phyloP scores from a whole-genome alignment of 2,113 vertebrate genomes.

The Gymnobelideus leadbeateri region DNA sequence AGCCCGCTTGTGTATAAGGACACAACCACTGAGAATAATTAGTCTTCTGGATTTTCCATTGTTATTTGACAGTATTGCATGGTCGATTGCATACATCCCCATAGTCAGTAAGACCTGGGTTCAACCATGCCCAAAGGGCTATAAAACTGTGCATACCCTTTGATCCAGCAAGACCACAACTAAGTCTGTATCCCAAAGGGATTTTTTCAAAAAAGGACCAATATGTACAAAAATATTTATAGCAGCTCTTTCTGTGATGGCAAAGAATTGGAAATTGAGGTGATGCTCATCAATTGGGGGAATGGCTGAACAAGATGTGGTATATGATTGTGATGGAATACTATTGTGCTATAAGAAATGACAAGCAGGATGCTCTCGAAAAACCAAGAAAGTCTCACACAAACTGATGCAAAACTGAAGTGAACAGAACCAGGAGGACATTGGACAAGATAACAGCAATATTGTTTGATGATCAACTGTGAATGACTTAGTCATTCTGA shows the following conservation, averaged over 20 bases:
- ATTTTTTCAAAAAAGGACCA: background rate
- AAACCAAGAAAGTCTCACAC: background rate
- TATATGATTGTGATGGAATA: background rate
- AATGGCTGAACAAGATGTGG: background rate
- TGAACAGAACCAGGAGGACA: background rate
- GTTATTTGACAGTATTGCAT: background rate
- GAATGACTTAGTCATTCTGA: background rate
- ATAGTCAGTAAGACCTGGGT: background rate
- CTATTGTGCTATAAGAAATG: background rate
- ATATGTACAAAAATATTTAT: background rate
- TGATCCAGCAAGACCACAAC: background rate
- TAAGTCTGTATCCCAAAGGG: background rate
- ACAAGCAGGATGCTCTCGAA: background rate
- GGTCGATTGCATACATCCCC: background rate
- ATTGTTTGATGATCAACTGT: background rate
- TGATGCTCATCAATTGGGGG: background rate
- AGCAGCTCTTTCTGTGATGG: background rate
- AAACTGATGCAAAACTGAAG: background rate
- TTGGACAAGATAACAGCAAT: background rate
- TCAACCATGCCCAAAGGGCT: background rate
- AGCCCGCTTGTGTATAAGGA: background rate
- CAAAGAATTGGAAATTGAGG: background rate
- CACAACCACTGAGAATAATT: background rate
- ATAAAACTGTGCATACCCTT: too few relatives aligned
- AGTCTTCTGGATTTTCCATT: background rate